Conservation (phyloP, 1,140 invertebrate species). For the Solenopsis invicta region DNA sequence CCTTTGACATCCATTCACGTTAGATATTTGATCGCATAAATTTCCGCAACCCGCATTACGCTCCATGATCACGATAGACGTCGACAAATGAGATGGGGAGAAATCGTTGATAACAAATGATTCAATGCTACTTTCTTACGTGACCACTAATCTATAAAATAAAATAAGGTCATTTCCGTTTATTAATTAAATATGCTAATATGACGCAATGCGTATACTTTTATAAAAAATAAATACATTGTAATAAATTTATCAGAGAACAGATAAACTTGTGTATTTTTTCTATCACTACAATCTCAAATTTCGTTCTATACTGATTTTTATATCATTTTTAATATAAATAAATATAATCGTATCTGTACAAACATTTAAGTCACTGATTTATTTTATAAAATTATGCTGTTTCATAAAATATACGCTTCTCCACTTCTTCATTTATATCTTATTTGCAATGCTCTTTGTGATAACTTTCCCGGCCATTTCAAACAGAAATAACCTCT, state of each 20-base stretch:
- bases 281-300: background rate
- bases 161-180: background rate
- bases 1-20: slow-evolving; percentile 38
- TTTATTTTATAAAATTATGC: background rate
- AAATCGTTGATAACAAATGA: slow-evolving; percentile 58
- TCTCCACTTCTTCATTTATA: background rate
- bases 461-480: background rate
- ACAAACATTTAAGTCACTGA: background rate
- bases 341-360: background rate
- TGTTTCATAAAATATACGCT: background rate
- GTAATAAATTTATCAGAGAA: slow-evolving; percentile 9
- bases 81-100: slow-evolving; percentile 54
- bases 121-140: slow-evolving; percentile 1
- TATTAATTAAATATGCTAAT: background rate
- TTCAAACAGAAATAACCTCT: slow-evolving; percentile 12
- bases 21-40: slow-evolving; percentile 69
- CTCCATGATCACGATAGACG: slow-evolving; percentile 44
- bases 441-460: background rate
- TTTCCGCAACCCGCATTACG: slow-evolving; percentile 59
- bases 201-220: background rate
- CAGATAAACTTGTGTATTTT: background rate
- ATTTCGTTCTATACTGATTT: background rate
- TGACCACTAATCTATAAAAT: background rate
- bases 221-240: background rate
- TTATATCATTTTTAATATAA: background rate